Conservation (phyloP, 2,113 vertebrate species). For the Seriola aureovittata region DNA sequence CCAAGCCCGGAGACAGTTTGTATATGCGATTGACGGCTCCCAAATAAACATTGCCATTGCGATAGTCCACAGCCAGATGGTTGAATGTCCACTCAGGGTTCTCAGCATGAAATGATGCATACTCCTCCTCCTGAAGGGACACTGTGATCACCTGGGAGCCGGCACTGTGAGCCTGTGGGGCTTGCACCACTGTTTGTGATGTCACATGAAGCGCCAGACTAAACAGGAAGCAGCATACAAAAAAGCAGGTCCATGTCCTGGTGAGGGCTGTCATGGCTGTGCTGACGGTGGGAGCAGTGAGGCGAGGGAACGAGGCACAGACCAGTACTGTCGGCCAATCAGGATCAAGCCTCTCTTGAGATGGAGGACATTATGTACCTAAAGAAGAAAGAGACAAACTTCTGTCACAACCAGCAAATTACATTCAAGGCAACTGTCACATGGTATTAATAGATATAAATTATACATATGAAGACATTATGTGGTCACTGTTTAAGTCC, state of each 20-base stretch:
- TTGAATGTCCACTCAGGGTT: conserved; percentile 93
- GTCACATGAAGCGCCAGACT: conserved; percentile 75
- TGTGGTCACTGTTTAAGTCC: conserved; percentile 21
- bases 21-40: conserved; percentile 98
- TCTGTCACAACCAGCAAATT: conserved; percentile 11
- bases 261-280: conserved; percentile 85
- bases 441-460: conserved; percentile 10
- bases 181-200: conserved; percentile 79
- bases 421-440: conserved; percentile 16
- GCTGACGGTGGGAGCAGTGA: conserved; percentile 70
- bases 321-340: conserved; percentile 73
- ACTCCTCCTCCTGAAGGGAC: conserved; percentile 83
- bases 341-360: conserved; percentile 82
- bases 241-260: conserved; percentile 89
- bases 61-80: conserved; percentile 95
- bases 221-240: conserved; percentile 90
- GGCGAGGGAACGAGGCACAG: conserved; percentile 68
- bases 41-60: conserved; percentile 95
- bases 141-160: conserved; percentile 84
- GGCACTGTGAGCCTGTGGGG: conserved; percentile 80
- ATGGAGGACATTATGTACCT: conserved; percentile 73
- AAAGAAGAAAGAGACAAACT: conserved; percentile 38
- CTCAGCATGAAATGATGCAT: conserved; percentile 89
- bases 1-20: conserved; percentile 92
- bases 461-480: conserved; percentile 1